Percentiles rank a stretch among this genome's conserved stretches.
Conservation (phyloP, 30 jellyfish, hydroid and myxozoan genomes). For the Cassiopea andromeda region DNA sequence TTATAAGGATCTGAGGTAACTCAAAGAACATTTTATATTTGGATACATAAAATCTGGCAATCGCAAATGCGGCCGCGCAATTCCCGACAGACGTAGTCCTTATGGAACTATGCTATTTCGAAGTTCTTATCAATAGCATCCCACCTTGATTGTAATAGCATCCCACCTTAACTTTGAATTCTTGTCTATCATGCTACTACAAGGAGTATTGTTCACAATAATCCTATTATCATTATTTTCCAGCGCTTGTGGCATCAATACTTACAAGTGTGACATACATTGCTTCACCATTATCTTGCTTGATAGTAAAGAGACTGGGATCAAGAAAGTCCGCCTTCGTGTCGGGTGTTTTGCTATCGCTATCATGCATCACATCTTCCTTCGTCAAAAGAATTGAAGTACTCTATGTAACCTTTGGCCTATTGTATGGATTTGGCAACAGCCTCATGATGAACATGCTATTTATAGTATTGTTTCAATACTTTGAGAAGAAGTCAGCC, state of each 20-base stretch:
- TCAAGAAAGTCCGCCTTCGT: constrained; percentile 2
- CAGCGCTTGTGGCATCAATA: constrained; percentile 31
- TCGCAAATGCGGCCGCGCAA: no score
- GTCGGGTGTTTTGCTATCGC: not conserved
- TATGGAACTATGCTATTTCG: no score
- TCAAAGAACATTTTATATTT: no score
- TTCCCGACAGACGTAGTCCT: no score
- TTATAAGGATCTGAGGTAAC: no score
- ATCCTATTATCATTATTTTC: not conserved
- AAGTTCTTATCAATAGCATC: no score
- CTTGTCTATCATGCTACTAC: no score
- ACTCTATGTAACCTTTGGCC: constrained; percentile 22
- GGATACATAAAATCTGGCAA: no score
- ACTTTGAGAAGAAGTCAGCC: constrained; percentile 24
- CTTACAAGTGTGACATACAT: constrained; percentile 17
- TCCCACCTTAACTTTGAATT: no score
- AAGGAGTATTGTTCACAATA: not conserved
- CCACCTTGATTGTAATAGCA: no score
- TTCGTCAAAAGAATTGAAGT: constrained; percentile 10
- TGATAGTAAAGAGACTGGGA: not conserved
- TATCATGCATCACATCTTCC: constrained; percentile 13
- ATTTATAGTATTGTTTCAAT: not conserved
- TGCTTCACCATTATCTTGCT: constrained; percentile 23
- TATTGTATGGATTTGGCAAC: constrained; percentile 20
- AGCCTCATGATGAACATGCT: constrained; percentile 11